Evolutionary conservation across 2,888 invertebrate genomes (phyloP).

Genomic region (Sphaeridia pumilis): DNA sequence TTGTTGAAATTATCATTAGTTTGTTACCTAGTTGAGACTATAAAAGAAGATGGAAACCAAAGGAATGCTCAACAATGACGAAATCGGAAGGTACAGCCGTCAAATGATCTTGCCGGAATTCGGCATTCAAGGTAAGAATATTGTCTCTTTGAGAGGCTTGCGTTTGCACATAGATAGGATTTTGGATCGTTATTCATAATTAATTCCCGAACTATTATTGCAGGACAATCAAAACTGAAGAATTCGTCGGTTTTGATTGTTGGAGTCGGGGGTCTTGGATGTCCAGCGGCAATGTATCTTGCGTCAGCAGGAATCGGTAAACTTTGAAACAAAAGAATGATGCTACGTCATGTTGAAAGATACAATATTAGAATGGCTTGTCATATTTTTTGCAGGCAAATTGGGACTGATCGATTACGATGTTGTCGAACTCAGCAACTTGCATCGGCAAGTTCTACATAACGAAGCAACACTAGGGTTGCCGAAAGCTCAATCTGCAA

Average conservation of each 20-base stretch:
- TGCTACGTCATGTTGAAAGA: no score
- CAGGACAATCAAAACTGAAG: slow-evolving; percentile 68
- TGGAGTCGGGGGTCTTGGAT: slow-evolving; percentile 92
- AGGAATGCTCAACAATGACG: slow-evolving; percentile 43
- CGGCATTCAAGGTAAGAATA: slow-evolving; percentile 49
- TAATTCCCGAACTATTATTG: slow-evolving; percentile 32
- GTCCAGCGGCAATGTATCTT: slow-evolving; percentile 81
- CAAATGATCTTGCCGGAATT: slow-evolving; percentile 77
- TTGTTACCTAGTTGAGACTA: no score
- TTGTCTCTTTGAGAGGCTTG: no score
- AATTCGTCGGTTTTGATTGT: slow-evolving; percentile 70
- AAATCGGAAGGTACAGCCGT: slow-evolving; percentile 67
- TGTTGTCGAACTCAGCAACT: slow-evolving; percentile 75
- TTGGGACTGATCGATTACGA: slow-evolving; percentile 91
- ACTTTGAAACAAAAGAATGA: no score
- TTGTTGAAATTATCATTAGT: no score
- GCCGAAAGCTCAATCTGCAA: slow-evolving; percentile 68
- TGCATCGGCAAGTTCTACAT: slow-evolving; percentile 86
- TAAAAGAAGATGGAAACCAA: no score
- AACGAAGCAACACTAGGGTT: slow-evolving; percentile 53
- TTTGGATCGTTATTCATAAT: no score
- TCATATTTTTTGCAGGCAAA: slow-evolving; percentile 45
- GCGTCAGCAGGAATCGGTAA: slow-evolving; percentile 75
- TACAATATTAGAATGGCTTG: no score
- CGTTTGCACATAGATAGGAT: no score